phyloP scores from a whole-genome alignment of 2,888 invertebrate species.

The Lingula anatina region DNA sequence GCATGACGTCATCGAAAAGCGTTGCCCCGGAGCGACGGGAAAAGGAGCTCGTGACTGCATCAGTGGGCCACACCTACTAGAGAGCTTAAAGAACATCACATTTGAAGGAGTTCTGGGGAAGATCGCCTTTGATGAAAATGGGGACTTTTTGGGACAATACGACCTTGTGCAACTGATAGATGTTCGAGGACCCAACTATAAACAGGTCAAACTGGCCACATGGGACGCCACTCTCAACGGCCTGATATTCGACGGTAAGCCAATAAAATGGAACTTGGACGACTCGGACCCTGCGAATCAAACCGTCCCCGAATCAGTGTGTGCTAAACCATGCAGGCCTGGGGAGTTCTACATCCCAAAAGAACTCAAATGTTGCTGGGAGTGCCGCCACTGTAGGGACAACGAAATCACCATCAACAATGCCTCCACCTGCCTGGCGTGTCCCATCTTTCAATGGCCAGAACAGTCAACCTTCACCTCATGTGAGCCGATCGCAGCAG shows the following conservation, averaged over 20 bases:
- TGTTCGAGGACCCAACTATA: not conserved
- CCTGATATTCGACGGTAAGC: not conserved
- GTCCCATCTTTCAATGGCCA: constrained; percentile 18
- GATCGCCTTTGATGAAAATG: constrained; percentile 31
- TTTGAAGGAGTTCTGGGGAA: constrained; percentile 26
- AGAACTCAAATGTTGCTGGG: constrained; percentile 20
- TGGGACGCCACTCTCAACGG: not conserved
- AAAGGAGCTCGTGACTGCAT: constrained; percentile 5
- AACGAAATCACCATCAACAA: constrained; percentile 15
- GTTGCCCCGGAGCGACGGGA: constrained; percentile 12
- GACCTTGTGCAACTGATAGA: constrained; percentile 22
- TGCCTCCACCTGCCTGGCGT: constrained; percentile 12
- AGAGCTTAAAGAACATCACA: constrained; percentile 1
- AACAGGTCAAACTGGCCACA: not conserved
- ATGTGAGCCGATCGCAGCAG: constrained; percentile 7
- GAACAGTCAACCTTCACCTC: constrained; percentile 10
- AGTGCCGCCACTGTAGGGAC: constrained; percentile 14
- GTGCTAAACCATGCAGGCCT: constrained; percentile 7
- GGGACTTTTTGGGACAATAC: constrained; percentile 30
- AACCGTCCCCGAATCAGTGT: constrained; percentile 8
- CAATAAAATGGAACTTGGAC: too few relatives aligned
- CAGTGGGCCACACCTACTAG: constrained; percentile 3
- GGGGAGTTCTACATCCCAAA: constrained; percentile 9
- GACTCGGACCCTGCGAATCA: too few relatives aligned
- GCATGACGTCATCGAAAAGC: constrained; percentile 15